These are phyloP conservation scores for Grallaria varia DNA, from an alignment of 2,113 vertebrate species.

Conservation along the genomic window DNA sequence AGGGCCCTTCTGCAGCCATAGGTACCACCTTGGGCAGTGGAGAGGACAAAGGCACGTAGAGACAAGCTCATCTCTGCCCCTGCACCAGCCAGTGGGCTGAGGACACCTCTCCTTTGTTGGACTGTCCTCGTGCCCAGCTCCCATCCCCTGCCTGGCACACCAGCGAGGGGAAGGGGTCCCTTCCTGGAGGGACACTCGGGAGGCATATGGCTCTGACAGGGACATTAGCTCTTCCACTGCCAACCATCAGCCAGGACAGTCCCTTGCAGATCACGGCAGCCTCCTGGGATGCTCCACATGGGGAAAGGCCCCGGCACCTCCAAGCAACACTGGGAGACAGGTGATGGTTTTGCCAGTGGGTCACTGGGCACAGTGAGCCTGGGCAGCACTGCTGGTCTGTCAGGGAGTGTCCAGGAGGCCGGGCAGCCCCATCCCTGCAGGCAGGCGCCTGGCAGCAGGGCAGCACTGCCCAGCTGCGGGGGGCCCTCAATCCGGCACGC, in stretches of 20 bases:
- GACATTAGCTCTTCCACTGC: neutral
- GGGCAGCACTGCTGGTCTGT: neutral
- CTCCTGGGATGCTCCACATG: fast-evolving
- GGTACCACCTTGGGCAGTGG: neutral
- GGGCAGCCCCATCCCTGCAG: neutral
- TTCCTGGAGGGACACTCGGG: fast-evolving
- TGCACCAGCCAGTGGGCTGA: fast-evolving
- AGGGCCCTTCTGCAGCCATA: neutral
- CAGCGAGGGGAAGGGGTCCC: neutral
- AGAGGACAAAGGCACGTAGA: neutral
- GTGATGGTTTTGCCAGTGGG: neutral
- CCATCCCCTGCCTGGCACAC: neutral
- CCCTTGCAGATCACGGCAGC: neutral
- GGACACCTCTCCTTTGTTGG: fast-evolving
- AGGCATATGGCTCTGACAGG: neutral
- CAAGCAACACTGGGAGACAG: fast-evolving
- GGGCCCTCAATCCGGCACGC: slow-evolving; percentile 32
- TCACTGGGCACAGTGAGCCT: fast-evolving
- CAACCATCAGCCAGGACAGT: neutral
- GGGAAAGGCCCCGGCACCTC: neutral
- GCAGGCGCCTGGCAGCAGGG: neutral
- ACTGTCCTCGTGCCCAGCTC: neutral
- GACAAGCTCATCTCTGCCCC: neutral
- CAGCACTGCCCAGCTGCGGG: neutral
- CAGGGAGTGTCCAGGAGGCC: neutral